These are phyloP conservation scores for Gobio gobio DNA, from an alignment of 2,113 vertebrate species.

Conservation along the genomic window DNA sequence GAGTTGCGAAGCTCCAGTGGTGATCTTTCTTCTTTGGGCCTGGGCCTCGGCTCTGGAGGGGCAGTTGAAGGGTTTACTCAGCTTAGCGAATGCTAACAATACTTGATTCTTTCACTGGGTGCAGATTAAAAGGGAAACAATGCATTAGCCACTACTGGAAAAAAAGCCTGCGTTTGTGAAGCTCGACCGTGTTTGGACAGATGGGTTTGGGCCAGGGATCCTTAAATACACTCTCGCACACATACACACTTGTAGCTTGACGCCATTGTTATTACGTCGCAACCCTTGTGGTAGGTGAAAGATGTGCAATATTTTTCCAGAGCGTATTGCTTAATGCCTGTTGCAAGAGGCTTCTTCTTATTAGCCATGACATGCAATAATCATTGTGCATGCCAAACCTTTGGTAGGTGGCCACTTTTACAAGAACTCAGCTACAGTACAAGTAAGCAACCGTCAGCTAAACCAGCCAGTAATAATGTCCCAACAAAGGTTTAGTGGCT, in stretches of 20 bases:
- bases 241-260: constrained; percentile 31
- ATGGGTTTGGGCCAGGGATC: constrained; percentile 53
- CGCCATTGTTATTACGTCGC: constrained; percentile 42
- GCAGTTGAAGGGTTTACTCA: constrained; percentile 45
- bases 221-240: constrained; percentile 48
- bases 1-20: constrained; percentile 29
- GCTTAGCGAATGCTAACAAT: constrained; percentile 46
- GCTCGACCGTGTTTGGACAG: constrained; percentile 56
- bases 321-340: neutral
- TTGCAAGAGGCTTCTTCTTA: neutral
- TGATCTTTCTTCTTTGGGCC: constrained; percentile 37
- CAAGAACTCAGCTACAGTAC: constrained; percentile 32
- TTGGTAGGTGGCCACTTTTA: constrained; percentile 23
- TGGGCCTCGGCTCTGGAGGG: constrained; percentile 28
- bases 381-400: neutral
- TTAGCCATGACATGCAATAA: neutral
- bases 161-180: constrained; percentile 49
- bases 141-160: constrained; percentile 46
- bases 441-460: constrained; percentile 39
- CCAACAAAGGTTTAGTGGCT: constrained; percentile 53
- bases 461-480: constrained; percentile 47
- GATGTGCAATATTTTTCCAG: constrained; percentile 20
- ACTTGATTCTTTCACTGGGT: constrained; percentile 40
- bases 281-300: constrained; percentile 15
- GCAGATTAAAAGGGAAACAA: constrained; percentile 57